Evolutionary conservation across 2,888 invertebrate genomes (phyloP), one percentile per base, ranked within the genome.

Genomic region (Limenitis camilla): DNA sequence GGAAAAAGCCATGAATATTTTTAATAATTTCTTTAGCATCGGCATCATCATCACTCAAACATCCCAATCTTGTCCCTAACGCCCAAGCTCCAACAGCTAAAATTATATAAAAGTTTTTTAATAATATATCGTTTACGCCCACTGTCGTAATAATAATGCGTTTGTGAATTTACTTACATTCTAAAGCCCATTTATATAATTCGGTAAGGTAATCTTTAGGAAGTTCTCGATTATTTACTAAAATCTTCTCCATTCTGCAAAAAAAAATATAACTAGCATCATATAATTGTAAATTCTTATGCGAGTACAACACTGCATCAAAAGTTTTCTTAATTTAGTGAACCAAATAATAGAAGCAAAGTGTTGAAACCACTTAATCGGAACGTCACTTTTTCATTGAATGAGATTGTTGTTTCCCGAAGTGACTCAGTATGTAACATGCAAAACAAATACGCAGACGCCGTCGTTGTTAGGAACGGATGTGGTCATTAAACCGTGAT

Each of bases 71-170:
- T 28, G 92, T 92, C 66, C 96, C 95, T 67, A 96, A 83, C 5
- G 95, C 93, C 69, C 95, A 94, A 61, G 92, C 89, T 11, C 93
- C 94, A 2, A 96, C 94, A 61, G 95, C 94, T 94, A 72, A 54
- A 78, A 78, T 11, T 45, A 36, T 45, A 29, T 10, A 10, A 44
- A 4, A 8, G 5, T 5, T 7, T 2, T 36, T 10, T 10, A 5
- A 11, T 5, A 41, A 19, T 19, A 19, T 19, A 19, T 19, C 19
- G 2, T 2, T 19, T 19, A 19, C 19, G 1, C n/a, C 6, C 5
- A 44, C 2, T n/a, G n/a, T 28, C 6, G 4, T 58, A 57, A 28
- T 28, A 44, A 36, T 44, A 31, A 38, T 36, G 29, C 7, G 33
- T 38, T 41, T 28, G 29, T 11, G 27, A 28, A 6, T 41, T 4